Base-by-base conservation (phyloP, 2,888 invertebrate genomes). In the Acanthosepion lycidas region DNA sequence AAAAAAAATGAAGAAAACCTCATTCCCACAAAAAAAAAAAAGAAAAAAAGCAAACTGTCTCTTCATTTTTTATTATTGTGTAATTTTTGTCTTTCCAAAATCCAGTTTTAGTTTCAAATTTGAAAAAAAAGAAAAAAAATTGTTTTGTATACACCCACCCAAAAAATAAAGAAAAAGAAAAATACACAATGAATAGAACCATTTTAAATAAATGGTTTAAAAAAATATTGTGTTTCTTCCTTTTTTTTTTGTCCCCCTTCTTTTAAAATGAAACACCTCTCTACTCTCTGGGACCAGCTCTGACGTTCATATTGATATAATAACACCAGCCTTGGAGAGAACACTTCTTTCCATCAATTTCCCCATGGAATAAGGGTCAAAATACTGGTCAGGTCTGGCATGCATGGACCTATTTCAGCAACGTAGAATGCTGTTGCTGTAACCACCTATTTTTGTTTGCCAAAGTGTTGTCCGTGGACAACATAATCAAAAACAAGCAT, bases 251-350 rank as follows among this genome's bases (percentile, higher is more conserved):
- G 42, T 42, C 42, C 42, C 42, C n/a, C n/a, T 78, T 78, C 28
- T 18, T 78, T 78, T 4, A 78, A 78, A 78, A 78, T 78, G 78
- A 78, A 78, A 78, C 78, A 78, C 78, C 78, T 33, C 78, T 78
- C 78, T 78, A n/a, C 78, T 78, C n/a, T 78, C 78, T 78, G n/a
- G 78, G 78, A 78, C 78, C 78, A 78, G 78, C 78, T 78, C 78
- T 78, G 78, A 33, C 78, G 78, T 28, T 78, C 42, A 64, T 8
- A n/a, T 78, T n/a, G 78, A n/a, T n/a, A 78, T 33, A 78, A 78
- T 12, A n/a, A 78, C n/a, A 78, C 78, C 78, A 78, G 78, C n/a
- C n/a, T 78, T 12, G 33, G 78, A 78, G 33, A 78, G 78, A 78
- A 9, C 78, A 15, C n/a, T n/a, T 8, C 20, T 78, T 78, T 78